A percentile compares a stretch with the other conserved stretches of the same genome.
Evolutionary conservation across 2,888 invertebrate species (phyloP).

Genomic region (Sphaerophoria taeniata): DNA sequence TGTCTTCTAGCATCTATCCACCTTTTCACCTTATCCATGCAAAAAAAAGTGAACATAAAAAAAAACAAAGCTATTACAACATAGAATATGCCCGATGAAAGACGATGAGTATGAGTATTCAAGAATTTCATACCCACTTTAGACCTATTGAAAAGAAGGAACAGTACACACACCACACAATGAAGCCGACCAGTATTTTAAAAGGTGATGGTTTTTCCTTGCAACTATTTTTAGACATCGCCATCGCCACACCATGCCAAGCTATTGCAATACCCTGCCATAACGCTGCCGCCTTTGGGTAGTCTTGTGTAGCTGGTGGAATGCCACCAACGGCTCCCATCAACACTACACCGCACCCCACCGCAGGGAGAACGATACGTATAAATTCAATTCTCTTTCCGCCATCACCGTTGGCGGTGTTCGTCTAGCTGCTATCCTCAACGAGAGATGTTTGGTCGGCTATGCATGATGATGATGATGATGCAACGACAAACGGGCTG

Average conservation of each 20-base stretch:
- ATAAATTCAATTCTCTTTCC: slow-evolving; percentile 63
- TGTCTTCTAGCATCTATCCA: slow-evolving; percentile 9
- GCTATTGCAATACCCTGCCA: too few species aligned
- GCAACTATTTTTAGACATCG: slow-evolving; percentile 61
- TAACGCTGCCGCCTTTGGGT: slow-evolving; percentile 37
- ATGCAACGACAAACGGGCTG: slow-evolving; percentile 5
- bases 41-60: not conserved
- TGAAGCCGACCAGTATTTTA: not conserved
- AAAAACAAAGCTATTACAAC: slow-evolving; percentile 40
- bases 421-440: not conserved
- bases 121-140: slow-evolving; percentile 51
- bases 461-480: not conserved
- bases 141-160: too few species aligned
- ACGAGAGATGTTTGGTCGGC: slow-evolving; percentile 57
- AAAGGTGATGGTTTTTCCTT: slow-evolving; percentile 30
- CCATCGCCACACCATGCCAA: too few species aligned
- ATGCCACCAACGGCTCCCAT: slow-evolving; percentile 38
- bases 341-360: not conserved
- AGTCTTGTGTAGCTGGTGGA: slow-evolving; percentile 24
- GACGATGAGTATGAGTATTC: slow-evolving; percentile 29
- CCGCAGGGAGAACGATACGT: slow-evolving; percentile 57
- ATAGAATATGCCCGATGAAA: slow-evolving; percentile 44
- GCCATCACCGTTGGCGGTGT: slow-evolving; percentile 12
- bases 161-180: not conserved
- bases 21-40: slow-evolving; percentile 15